These are phyloP conservation scores for Pachymerium ferrugineum DNA, from an alignment of 2,888 invertebrate genomes.

Conservation along the genomic window DNA sequence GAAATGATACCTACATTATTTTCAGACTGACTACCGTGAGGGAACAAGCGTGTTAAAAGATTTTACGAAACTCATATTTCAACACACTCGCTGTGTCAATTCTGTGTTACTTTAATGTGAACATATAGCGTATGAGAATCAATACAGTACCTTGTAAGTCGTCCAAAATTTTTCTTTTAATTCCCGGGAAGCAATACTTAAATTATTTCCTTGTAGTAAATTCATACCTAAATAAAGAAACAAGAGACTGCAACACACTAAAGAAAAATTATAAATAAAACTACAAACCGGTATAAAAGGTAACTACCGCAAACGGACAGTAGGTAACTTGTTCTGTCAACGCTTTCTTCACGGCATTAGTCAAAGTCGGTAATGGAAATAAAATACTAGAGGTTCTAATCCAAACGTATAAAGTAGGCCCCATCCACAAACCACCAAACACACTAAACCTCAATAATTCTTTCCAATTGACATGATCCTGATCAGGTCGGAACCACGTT, in stretches of 20 bases:
- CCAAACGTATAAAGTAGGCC: conserved; percentile 75
- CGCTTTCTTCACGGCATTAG: conserved; percentile 68
- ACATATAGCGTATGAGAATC: too few relatives aligned
- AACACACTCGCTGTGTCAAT: too few relatives aligned
- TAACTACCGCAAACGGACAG: conserved; percentile 68
- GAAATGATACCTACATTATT: too few relatives aligned
- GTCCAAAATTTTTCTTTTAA: conserved; percentile 66
- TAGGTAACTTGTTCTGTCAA: conserved; percentile 68
- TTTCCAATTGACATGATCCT: conserved; percentile 43
- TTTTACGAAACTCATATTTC: too few relatives aligned
- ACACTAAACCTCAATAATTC: conserved; percentile 66
- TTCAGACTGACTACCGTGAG: too few relatives aligned
- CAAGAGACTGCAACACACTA: too few relatives aligned
- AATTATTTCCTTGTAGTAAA: conserved; percentile 64
- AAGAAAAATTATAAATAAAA: background rate
- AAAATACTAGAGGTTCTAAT: conserved; percentile 66
- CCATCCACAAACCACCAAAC: conserved; percentile 74
- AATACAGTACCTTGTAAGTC: conserved; percentile 70
- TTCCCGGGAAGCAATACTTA: too few relatives aligned
- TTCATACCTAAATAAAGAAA: conserved; percentile 53
- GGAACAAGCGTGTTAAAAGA: too few relatives aligned
- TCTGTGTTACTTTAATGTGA: background rate
- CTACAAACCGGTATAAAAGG: conserved; percentile 61
- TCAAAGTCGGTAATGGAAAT: conserved; percentile 67
- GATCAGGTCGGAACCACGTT: background rate